Evolutionary conservation across 2,888 invertebrate genomes (phyloP).

Genomic region (Halictus quadricinctus): DNA sequence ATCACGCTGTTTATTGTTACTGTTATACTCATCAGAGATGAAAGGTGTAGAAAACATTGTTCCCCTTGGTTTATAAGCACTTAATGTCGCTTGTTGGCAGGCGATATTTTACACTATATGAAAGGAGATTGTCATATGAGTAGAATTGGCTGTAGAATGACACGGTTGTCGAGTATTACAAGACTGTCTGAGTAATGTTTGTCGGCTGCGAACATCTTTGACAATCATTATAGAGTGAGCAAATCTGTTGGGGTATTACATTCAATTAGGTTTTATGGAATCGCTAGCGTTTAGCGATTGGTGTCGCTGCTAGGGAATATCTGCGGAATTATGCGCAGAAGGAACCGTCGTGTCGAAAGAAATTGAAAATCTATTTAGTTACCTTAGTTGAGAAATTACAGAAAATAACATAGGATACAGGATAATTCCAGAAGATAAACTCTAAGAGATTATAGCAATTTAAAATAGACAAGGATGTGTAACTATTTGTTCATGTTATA

Average conservation of each 20-base stretch:
- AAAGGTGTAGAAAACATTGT: not conserved
- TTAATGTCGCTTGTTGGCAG: not conserved
- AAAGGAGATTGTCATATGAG: not conserved
- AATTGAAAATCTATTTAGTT: too few relatives aligned
- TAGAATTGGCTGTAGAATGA: not conserved
- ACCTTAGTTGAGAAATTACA: too few relatives aligned
- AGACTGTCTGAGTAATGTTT: not conserved
- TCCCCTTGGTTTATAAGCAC: not conserved
- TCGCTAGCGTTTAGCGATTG: too few relatives aligned
- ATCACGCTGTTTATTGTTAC: not conserved
- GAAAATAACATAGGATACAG: too few relatives aligned
- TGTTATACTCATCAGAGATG: not conserved
- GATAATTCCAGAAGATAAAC: too few relatives aligned
- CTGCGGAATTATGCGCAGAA: too few relatives aligned
- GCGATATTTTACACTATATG: not conserved
- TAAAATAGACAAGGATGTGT: too few relatives aligned
- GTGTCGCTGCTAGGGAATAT: too few relatives aligned
- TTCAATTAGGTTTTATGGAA: not conserved
- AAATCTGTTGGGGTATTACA: not conserved
- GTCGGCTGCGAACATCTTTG: not conserved
- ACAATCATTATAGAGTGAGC: not conserved
- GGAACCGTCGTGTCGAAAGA: too few relatives aligned
- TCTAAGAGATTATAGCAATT: too few relatives aligned
- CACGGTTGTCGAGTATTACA: not conserved
- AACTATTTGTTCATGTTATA: too few relatives aligned